Conservation (phyloP, 2,113 vertebrate species). For the Oenanthe melanoleuca region DNA sequence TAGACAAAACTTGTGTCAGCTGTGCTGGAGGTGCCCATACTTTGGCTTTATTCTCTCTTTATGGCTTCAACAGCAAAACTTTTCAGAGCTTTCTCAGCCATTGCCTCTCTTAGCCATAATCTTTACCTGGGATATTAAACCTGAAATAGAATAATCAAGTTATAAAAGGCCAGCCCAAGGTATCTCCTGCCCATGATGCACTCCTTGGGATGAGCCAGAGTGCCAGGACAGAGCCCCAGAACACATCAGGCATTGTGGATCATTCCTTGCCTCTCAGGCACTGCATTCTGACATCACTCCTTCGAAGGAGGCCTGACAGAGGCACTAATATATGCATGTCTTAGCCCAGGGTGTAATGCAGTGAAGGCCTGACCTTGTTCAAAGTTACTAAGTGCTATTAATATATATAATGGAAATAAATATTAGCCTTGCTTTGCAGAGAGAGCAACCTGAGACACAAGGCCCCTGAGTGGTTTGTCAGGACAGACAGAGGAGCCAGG, state of each 20-base stretch:
- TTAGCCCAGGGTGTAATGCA: slow-evolving; percentile 47
- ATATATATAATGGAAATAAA: slow-evolving; percentile 59
- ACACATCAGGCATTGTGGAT: not conserved
- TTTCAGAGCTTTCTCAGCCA: not conserved
- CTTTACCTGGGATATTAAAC: not conserved
- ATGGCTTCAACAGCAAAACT: not conserved
- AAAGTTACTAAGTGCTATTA: slow-evolving; percentile 67
- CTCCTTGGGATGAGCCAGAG: not conserved
- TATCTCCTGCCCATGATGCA: not conserved
- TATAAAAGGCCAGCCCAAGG: not conserved
- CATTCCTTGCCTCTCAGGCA: not conserved
- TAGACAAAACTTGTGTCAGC: not conserved
- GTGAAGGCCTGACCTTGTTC: slow-evolving; percentile 53
- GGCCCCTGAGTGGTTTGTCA: not conserved
- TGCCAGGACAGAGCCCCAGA: not conserved
- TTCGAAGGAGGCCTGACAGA: slow-evolving; percentile 19
- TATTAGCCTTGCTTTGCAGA: slow-evolving; percentile 38
- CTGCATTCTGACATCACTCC: slow-evolving; percentile 50
- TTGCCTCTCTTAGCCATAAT: not conserved
- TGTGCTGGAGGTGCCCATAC: not conserved
- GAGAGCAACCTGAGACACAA: not conserved
- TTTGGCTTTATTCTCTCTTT: not conserved
- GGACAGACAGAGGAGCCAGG: not conserved
- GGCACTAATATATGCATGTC: slow-evolving; percentile 46
- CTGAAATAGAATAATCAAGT: not conserved